phyloP scores from a whole-genome alignment of 64 coral and sea anemone species.

The Actinia tenebrosa region DNA sequence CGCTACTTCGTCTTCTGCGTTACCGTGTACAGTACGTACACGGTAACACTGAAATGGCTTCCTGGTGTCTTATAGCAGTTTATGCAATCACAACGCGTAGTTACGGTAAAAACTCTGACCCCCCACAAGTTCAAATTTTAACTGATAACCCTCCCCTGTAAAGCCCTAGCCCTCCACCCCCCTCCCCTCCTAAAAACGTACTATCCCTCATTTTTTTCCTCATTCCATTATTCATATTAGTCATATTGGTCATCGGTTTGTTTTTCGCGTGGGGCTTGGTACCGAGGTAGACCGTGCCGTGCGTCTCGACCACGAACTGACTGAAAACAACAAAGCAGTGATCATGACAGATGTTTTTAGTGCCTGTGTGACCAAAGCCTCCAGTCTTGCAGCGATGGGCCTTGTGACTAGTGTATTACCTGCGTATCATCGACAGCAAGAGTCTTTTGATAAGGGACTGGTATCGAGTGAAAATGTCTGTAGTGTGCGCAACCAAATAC shows the following conservation, averaged over 20 bases:
- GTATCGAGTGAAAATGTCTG: constrained; percentile 19
- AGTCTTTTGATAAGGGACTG: background rate
- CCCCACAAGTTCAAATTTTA: too few relatives aligned
- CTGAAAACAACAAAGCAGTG: constrained; percentile 64
- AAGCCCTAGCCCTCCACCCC: too few relatives aligned
- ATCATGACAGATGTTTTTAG: constrained; percentile 60
- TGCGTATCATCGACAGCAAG: constrained; percentile 16
- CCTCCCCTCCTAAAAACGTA: background rate
- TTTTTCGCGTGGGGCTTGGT: constrained; percentile 75
- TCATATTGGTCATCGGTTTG: constrained; percentile 47
- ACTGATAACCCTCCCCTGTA: too few relatives aligned
- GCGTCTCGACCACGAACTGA: constrained; percentile 82
- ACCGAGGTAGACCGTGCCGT: constrained; percentile 85
- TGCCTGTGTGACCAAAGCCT: constrained; percentile 58
- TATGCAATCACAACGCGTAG: too few relatives aligned
- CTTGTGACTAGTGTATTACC: constrained; percentile 75
- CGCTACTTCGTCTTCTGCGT: too few relatives aligned
- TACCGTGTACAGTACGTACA: too few relatives aligned
- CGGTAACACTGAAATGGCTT: too few relatives aligned
- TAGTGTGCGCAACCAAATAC: constrained; percentile 30
- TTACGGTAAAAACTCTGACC: too few relatives aligned
- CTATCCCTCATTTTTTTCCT: background rate
- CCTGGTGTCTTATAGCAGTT: too few relatives aligned
- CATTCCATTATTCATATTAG: constrained; percentile 2
- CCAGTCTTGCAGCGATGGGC: constrained; percentile 63